A percentile compares a stretch with the other conserved stretches of the same genome.
Evolutionary conservation across 2,888 invertebrate genomes (phyloP).

Genomic region (Schrankia costaestrigalis): DNA sequence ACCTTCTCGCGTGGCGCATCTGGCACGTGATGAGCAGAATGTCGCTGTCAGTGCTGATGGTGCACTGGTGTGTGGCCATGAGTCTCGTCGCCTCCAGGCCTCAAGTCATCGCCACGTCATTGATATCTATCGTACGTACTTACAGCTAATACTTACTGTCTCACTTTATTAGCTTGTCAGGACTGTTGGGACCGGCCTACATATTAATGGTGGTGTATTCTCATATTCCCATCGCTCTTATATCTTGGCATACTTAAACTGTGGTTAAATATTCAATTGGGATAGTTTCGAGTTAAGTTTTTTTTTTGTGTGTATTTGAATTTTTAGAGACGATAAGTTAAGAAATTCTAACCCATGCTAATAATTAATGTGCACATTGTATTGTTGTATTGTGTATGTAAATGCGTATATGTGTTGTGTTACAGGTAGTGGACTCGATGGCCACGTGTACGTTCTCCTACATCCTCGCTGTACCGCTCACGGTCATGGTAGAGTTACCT

Average conservation of each 20-base stretch:
- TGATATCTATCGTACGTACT: conserved; percentile 23
- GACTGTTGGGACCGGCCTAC: no score
- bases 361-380: no score
- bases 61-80: conserved; percentile 44
- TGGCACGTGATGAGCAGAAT: conserved; percentile 34
- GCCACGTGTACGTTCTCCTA: conserved; percentile 26
- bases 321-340: no score
- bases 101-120: conserved; percentile 19
- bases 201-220: no score
- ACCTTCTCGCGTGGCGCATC: conserved; percentile 40
- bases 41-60: conserved; percentile 43
- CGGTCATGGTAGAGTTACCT: conserved; percentile 43
- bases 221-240: no score
- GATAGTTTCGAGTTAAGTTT: no score
- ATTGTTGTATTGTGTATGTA: no score
- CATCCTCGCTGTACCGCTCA: conserved; percentile 35
- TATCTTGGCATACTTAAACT: no score
- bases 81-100: conserved; percentile 23
- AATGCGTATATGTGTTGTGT: neutral
- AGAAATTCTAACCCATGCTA: no score
- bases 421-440: conserved; percentile 27
- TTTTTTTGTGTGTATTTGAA: no score
- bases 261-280: no score
- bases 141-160: neutral
- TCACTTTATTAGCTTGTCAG: no score